Conservation (phyloP, 2,113 vertebrate genomes). For the Campylomormyrus numenius region DNA sequence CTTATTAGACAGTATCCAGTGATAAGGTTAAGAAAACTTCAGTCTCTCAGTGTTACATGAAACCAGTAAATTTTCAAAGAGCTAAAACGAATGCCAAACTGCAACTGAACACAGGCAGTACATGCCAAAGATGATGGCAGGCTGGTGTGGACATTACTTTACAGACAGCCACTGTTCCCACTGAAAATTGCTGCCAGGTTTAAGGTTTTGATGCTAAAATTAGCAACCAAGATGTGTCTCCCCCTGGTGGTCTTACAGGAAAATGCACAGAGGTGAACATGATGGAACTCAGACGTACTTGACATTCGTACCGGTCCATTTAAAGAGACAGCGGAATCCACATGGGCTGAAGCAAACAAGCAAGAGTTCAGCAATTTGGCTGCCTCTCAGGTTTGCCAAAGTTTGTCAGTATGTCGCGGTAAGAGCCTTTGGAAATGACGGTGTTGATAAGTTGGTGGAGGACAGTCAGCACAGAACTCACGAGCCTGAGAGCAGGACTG, state of each 20-base stretch:
- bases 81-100: not conserved
- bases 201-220: not conserved
- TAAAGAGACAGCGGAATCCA: not conserved
- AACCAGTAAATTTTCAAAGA: not conserved
- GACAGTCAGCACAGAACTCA: not conserved
- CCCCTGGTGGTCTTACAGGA: not conserved
- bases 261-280: not conserved
- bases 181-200: not conserved
- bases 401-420: not conserved
- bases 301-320: not conserved
- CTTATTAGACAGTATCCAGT: not conserved
- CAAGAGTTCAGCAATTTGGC: not conserved
- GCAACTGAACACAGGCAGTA: not conserved
- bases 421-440: not conserved
- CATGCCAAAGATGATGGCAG: not conserved
- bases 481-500: not conserved
- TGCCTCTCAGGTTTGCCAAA: not conserved
- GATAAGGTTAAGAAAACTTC: not conserved
- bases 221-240: not conserved
- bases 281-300: not conserved
- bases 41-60: not conserved
- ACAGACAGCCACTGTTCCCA: not conserved
- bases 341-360: not conserved
- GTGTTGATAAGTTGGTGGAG: not conserved
- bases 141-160: not conserved